Evolutionary conservation across 2,888 invertebrate species (phyloP), one percentile per base, ranked within the genome.

Genomic region (Polietes domitor): DNA sequence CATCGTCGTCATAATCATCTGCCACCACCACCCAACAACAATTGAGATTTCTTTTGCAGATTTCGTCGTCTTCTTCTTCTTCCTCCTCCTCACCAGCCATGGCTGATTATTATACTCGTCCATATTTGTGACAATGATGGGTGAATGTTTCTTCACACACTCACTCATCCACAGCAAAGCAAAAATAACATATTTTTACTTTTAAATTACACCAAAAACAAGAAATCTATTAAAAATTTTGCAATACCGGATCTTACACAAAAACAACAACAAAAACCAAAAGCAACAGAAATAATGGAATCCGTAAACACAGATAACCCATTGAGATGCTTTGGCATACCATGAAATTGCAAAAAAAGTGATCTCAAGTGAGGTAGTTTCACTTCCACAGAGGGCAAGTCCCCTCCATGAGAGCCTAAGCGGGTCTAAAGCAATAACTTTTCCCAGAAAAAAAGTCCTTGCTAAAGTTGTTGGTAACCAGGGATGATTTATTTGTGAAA

Each of bases 171-270:
- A 2, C 32, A 15, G 17, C 32, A 55, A 19, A 70, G 28, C 41
- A 24, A 71, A 47, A 71, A 53, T 58, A 61, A 58, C 28, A 41
- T 65, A 79, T 75, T 82, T 82, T 82, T 82, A 65, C 63, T 78
- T 71, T 74, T 61, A 55, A 72, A 55, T 53, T 73, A 15, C 53
- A 71, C 41, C 17, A 65, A 65, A 65, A 75, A 47, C 43, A 77
- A 50, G 37, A 41, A 72, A 80, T 47, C 28, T 55, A 71, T 26
- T 63, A 37, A 76, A 76, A 37, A 53, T 83, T 73, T 77, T 74
- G 83, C 77, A 83, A 80, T 80, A 77, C 83, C 83, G 80, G 83
- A 83, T 83, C 83, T 83, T 70, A 58, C 24, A 26, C 58, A 55
- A n/a, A 19, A 43, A 50, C n/a, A 50, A 32, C 15, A 41, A 9